Percentiles rank a stretch among this genome's conserved stretches.
These are phyloP conservation scores for Geotrupes spiniger DNA, from an alignment of 2,888 invertebrate species.

Conservation along the genomic window DNA sequence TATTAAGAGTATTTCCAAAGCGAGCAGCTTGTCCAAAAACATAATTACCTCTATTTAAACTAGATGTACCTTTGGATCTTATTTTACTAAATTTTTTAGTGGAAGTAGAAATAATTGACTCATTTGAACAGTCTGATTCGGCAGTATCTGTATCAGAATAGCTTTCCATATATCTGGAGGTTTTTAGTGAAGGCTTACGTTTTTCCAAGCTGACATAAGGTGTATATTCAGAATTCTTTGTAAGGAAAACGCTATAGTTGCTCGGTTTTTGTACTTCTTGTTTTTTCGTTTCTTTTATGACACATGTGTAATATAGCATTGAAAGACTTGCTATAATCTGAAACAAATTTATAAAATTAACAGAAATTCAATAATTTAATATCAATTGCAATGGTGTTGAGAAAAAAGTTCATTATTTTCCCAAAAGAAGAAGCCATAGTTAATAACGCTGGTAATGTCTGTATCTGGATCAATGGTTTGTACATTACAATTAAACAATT, in stretches of 20 bases:
- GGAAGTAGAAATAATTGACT: slow-evolving; percentile 11
- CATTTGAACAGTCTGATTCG: slow-evolving; percentile 17
- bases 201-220: not conserved
- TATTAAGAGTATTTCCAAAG: slow-evolving; percentile 14
- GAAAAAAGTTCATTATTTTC: too few relatives aligned
- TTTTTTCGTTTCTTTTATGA: slow-evolving; percentile 2
- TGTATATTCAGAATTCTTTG: not conserved
- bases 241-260: too few relatives aligned
- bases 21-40: slow-evolving; percentile 18
- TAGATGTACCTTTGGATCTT: slow-evolving; percentile 1
- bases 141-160: slow-evolving; percentile 15
- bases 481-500: too few relatives aligned
- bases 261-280: not conserved
- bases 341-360: too few relatives aligned
- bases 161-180: slow-evolving; percentile 12
- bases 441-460: too few relatives aligned
- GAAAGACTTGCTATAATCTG: too few relatives aligned
- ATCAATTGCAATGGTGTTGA: not conserved
- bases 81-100: not conserved
- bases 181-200: slow-evolving; percentile 3
- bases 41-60: slow-evolving; percentile 9
- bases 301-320: too few relatives aligned
- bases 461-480: too few relatives aligned
- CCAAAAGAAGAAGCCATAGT: too few relatives aligned
- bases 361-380: too few relatives aligned